Evolutionary conservation across 2,113 vertebrate genomes (phyloP), one percentile per base, ranked within the genome.

Genomic region (Hyla sarda): DNA sequence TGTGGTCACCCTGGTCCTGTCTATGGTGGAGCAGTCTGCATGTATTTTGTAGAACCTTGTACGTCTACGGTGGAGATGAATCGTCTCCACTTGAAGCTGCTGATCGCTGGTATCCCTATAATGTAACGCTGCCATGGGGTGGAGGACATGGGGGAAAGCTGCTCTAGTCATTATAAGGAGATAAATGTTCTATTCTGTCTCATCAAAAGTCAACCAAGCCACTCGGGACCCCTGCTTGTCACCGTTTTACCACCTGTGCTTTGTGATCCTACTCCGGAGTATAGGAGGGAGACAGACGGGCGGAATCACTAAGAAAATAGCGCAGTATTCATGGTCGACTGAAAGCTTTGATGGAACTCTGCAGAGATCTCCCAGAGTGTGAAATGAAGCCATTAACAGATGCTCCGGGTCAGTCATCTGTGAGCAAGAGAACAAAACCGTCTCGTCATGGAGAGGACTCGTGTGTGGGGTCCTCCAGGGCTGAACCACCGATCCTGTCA

Each of bases 331-430:
- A 84, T 84, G 82, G 71, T 60, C 75, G 82, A 75, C 82, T 84
- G 71, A 75, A 74, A 71, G 82, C 65, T 56, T 84, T 84, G 82
- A 84, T 84, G 23, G 71, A 84, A 56, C 52, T 74, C 47, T 75
- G 82, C 69, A 48, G 37, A 75, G 48, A 83, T 83, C 52, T 72
- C 32, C 47, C 69, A 73, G 82, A 84, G 82, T 84, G 82, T 84
- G 82, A 84, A 84, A 84, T 75, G 72, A 72, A 84, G 71, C 82
- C 82, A 84, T 84, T 84, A 84, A 75, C 50, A 56, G 82, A 74
- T 75, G 71, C 71, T 58, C 8, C 2, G 52, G 82, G 71, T 45
- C 71, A 84, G 71, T 75, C 82, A 84, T 60, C 82, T 84, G 82
- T 84, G 82, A 84, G 82, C 16, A n/a, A 84, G 34, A 60, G 34